Evolutionary conservation across 2,113 vertebrate species (phyloP), one percentile per base, ranked within the genome.

Genomic region (Amphilophus citrinellus): DNA sequence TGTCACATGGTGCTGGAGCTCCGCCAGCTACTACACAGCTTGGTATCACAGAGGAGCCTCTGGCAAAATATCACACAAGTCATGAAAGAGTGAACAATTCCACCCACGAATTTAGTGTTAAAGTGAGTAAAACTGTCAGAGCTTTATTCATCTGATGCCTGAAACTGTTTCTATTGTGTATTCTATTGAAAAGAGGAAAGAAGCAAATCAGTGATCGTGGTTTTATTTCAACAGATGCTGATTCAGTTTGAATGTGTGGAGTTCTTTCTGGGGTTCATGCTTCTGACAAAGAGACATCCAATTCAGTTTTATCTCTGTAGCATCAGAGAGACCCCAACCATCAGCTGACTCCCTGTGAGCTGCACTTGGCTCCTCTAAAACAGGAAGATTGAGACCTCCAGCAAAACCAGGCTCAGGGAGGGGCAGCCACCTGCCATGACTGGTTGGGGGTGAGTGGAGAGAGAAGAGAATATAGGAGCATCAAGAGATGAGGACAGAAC

Each of bases 361-460:
- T 18, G 7, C 17, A 53, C 50, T 50, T 17, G 15, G 47, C 47
- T 7, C 6, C 6, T 6, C 18, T 53, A 18, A 18, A 7, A 63
- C 39, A 66, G 63, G 37, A 66, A n/a, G 63, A 66, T 27, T 27
- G 27, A 27, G 27, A 2, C 37, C 63, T 24, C n/a, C 63, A 3
- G 63, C 63, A 44, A 0, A 1, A 2, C 63, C 39, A 66, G 14
- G 63, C 15, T 17, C 63, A 24, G 39, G 13, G 37, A 10, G 39
- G 13, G 24, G n/a, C n/a, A 0, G 63, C 63, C 39, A 44, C 13
- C 63, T 61, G 1, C 14, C 2, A 0, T 0, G 2, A 24, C 39
- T 0, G 7, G 1, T 66, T 22, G 13, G 63, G 15, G 63, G 13
- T 44, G 4, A 44, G n/a, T 7, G n/a, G 7, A 65, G 11, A 42